Evolutionary conservation across 1,140 invertebrate species (phyloP), one percentile per base, ranked within the genome.

Genomic region (Coboldia fuscipes): DNA sequence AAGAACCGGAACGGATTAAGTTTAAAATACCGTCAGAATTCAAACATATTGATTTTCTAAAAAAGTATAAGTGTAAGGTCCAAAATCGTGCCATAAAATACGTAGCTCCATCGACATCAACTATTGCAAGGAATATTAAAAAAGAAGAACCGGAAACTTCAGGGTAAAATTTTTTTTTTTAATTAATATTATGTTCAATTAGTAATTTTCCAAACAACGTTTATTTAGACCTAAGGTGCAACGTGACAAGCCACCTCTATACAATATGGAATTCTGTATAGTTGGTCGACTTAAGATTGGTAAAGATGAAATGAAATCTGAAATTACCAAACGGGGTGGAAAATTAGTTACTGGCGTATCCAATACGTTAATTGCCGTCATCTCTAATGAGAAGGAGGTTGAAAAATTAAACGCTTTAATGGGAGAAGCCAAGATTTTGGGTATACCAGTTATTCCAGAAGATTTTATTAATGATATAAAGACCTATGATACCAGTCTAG

Each of bases 361-460:
- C 13, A 60, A 69, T 36, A 68, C 67, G 21, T 45, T 74, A 1
- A 70, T 75, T 26, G 84, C 80, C 15, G 67, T 85, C 18, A 75
- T 94, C 42, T 75, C 82, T 4, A 73, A 65, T 10, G 51, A 66
- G 47, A 58, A 60, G 31, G 74, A 83, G 46, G 52, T 88, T 0
- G 66, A 75, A 12, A 80, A 75, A 44, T 70, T 68, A 56, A 58
- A 48, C 5, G 65, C 48, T 33, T 66, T 65, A 37, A 80, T 90
- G 45, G 48, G 61, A 36, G 60, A 75, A 35, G 77, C 76, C 1
- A 57, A 80, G 54, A 54, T 65, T 4, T 42, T 59, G 15, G 68
- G 77, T 40, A 72, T 93, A 41, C 79, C 84, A 53, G 72, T 92
- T 38, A 65, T 88, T n/a, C 61, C 75, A 17, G 67, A 76, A 47